A percentile compares a stretch with the other conserved stretches of the same genome.
Evolutionary conservation across 2,113 vertebrate genomes (phyloP).

Genomic region (Megalops atlanticus): DNA sequence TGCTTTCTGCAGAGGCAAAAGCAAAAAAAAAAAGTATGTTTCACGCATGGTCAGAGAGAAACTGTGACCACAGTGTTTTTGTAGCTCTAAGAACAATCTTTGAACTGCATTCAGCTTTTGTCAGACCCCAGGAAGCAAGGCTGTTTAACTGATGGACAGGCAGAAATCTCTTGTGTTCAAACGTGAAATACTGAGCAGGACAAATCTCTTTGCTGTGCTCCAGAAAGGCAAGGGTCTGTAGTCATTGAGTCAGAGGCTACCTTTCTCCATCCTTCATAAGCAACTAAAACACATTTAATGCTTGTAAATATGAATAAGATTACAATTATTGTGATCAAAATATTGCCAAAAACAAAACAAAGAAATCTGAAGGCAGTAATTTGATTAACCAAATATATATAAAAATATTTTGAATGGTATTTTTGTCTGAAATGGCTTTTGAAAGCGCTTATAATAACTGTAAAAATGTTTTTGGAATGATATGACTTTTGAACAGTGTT

Average conservation of each 20-base stretch:
- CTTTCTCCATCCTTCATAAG: neutral
- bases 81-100: neutral
- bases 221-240: too few species aligned
- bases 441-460: neutral
- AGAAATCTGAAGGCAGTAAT: neutral
- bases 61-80: neutral
- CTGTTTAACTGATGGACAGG: too few species aligned
- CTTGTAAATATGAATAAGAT: neutral
- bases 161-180: too few species aligned
- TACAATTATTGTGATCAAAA: neutral
- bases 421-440: neutral
- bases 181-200: too few species aligned
- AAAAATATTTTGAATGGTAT: neutral
- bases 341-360: constrained; percentile 1
- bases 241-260: neutral
- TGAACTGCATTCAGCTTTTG: neutral
- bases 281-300: neutral
- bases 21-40: neutral
- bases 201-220: too few species aligned
- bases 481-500: neutral
- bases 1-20: neutral
- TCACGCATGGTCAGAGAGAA: neutral
- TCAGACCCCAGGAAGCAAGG: neutral
- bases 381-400: constrained; percentile 1
- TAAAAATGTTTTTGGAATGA: neutral